Conservation (phyloP, 1,140 invertebrate genomes). For the Drosophila obscura region DNA sequence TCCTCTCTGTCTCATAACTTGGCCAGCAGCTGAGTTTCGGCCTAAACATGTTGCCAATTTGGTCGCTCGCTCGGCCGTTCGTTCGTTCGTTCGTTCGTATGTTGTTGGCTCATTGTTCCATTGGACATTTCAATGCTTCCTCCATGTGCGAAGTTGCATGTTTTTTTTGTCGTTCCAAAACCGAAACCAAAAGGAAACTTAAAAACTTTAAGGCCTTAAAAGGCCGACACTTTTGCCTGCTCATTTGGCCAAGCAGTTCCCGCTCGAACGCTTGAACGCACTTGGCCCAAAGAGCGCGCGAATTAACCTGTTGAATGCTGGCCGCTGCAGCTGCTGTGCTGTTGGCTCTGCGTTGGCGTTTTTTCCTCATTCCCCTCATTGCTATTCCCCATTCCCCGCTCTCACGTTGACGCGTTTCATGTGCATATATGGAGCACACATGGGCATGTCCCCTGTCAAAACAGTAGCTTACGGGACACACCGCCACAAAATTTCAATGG, state of each 20-base stretch:
- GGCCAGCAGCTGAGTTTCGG: conserved; percentile 30
- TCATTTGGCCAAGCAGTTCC: conserved; percentile 51
- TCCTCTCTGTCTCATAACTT: conserved; percentile 46
- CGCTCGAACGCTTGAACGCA: conserved; percentile 20
- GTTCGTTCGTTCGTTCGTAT: conserved; percentile 10
- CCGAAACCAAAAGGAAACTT: conserved; percentile 16
- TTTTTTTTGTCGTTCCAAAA: conserved; percentile 26
- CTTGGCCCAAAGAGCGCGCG: conserved; percentile 54
- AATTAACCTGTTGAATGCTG: conserved; percentile 72
- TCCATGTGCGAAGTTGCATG: conserved; percentile 67
- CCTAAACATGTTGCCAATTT: conserved; percentile 66
- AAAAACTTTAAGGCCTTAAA: conserved; percentile 68
- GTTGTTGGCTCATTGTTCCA: conserved; percentile 57
- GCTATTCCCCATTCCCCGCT: background rate
- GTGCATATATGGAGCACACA: conserved; percentile 40
- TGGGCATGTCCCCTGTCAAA: conserved; percentile 51
- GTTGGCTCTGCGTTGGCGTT: conserved; percentile 44
- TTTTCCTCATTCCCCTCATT: conserved; percentile 4
- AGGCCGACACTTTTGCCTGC: conserved; percentile 66
- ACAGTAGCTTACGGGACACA: conserved; percentile 17
- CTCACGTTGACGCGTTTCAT: conserved; percentile 5
- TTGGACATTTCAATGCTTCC: conserved; percentile 73
- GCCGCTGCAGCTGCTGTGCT: conserved; percentile 20
- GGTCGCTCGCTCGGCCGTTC: conserved; percentile 26
- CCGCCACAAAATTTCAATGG: conserved; percentile 2